phyloP scores from a whole-genome alignment of 2,888 invertebrate species.

The Drosophila helvetica region DNA sequence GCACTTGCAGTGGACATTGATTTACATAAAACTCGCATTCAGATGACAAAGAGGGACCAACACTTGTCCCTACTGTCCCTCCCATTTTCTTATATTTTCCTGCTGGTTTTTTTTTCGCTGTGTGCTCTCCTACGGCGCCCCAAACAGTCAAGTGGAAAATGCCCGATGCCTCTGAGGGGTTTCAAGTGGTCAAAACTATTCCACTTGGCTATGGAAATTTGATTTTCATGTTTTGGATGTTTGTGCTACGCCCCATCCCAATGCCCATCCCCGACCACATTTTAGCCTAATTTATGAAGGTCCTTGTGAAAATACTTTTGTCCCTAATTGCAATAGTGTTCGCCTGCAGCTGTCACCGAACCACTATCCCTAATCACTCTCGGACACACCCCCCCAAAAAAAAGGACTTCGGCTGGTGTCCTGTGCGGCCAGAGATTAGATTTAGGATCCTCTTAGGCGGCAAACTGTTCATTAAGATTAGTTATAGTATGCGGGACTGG shows the following conservation, averaged over 20 bases:
- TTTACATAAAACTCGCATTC: conserved; percentile 73
- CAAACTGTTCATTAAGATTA: background rate
- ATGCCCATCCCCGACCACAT: background rate
- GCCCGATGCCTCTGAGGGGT: background rate
- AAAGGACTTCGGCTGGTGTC: too few relatives aligned
- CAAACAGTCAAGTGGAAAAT: conserved; percentile 11
- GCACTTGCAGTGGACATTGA: conserved; percentile 32
- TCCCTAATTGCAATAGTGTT: conserved; percentile 31
- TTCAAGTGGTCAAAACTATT: conserved; percentile 56
- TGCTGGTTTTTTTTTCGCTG: conserved; percentile 14
- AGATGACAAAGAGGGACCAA: conserved; percentile 18
- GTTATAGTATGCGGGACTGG: too few relatives aligned
- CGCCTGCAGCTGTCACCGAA: conserved; percentile 29
- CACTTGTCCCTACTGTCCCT: conserved; percentile 19
- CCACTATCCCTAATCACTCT: background rate
- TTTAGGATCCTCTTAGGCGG: background rate
- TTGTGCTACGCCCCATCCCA: conserved; percentile 51
- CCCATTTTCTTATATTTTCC: conserved; percentile 29
- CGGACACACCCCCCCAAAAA: background rate
- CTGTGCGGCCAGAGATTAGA: background rate
- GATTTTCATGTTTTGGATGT: conserved; percentile 77
- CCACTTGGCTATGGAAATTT: conserved; percentile 56
- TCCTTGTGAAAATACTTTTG: conserved; percentile 25
- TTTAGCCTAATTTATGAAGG: conserved; percentile 39
- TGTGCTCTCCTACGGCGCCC: conserved; percentile 12